A percentile compares a stretch with the other conserved stretches of the same genome.
Conservation (phyloP, 2,113 vertebrate genomes). For the Siniperca chuatsi region DNA sequence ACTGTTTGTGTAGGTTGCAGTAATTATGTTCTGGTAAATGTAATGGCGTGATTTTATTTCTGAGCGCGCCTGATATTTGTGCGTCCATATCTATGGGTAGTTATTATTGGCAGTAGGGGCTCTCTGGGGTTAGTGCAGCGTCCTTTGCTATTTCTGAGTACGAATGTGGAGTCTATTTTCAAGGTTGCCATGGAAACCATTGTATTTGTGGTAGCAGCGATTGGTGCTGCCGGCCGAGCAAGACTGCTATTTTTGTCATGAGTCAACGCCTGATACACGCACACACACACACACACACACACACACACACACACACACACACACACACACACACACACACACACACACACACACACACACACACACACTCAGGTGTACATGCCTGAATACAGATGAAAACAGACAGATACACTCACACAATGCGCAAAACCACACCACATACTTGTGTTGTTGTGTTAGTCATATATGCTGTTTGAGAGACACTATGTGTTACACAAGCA, state of each 20-base stretch:
- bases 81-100: conserved; percentile 59
- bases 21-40: conserved; percentile 69
- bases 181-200: conserved; percentile 87
- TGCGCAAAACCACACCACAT: conserved; percentile 2
- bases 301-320: conserved; percentile 32
- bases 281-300: conserved; percentile 25
- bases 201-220: conserved; percentile 86
- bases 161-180: conserved; percentile 85
- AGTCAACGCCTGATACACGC: conserved; percentile 83
- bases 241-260: conserved; percentile 87
- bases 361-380: conserved; percentile 24
- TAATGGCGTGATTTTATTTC: conserved; percentile 57
- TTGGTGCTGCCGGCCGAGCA: conserved; percentile 84
- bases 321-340: conserved; percentile 17
- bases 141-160: conserved; percentile 82
- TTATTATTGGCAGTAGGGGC: conserved; percentile 73
- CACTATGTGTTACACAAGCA: conserved; percentile 8
- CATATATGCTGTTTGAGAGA: conserved; percentile 10
- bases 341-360: conserved; percentile 27
- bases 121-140: conserved; percentile 73
- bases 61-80: conserved; percentile 61
- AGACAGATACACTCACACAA: conserved; percentile 14
- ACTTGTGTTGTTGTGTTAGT: background rate
- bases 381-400: conserved; percentile 41
- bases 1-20: conserved; percentile 67